Evolutionary conservation across 2,888 invertebrate genomes (phyloP).

Genomic region (Eupsilia transversa): DNA sequence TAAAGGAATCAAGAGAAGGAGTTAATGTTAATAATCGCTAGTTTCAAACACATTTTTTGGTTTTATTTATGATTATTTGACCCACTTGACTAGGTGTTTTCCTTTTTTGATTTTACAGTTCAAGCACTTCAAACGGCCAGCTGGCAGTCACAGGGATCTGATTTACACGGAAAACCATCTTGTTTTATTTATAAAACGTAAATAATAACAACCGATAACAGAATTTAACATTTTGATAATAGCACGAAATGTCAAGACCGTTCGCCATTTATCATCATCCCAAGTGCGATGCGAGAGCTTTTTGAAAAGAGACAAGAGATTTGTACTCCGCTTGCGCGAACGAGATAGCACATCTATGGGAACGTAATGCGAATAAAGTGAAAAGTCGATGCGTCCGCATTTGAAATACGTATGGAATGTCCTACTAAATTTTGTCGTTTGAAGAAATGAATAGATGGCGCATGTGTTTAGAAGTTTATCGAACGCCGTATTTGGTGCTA

Average conservation of each 20-base stretch:
- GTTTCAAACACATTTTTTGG: constrained; percentile 51
- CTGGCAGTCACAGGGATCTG: constrained; percentile 44
- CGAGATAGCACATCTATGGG: constrained; percentile 68
- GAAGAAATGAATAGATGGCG: constrained; percentile 78
- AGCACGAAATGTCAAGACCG: constrained; percentile 83
- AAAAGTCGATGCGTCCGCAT: constrained; percentile 59
- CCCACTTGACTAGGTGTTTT: constrained; percentile 64
- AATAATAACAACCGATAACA: constrained; percentile 71
- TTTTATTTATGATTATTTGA: constrained; percentile 62
- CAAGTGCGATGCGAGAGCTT: constrained; percentile 71
- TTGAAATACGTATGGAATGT: constrained; percentile 39
- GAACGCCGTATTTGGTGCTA: constrained; percentile 84
- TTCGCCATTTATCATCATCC: constrained; percentile 84
- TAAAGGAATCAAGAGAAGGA: constrained; percentile 8
- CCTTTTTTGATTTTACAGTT: constrained; percentile 60
- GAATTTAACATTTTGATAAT: constrained; percentile 77
- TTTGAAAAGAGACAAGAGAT: constrained; percentile 73
- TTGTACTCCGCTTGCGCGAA: constrained; percentile 49
- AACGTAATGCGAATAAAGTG: constrained; percentile 71
- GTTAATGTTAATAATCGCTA: constrained; percentile 39
- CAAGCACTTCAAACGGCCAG: constrained; percentile 53
- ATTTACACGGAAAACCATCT: constrained; percentile 65
- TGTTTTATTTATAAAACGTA: constrained; percentile 80
- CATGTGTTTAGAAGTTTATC: constrained; percentile 87
- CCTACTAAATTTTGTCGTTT: constrained; percentile 67